Base-by-base conservation (phyloP, 2,888 invertebrate species). In the Pachliopta kotzebuea region DNA sequence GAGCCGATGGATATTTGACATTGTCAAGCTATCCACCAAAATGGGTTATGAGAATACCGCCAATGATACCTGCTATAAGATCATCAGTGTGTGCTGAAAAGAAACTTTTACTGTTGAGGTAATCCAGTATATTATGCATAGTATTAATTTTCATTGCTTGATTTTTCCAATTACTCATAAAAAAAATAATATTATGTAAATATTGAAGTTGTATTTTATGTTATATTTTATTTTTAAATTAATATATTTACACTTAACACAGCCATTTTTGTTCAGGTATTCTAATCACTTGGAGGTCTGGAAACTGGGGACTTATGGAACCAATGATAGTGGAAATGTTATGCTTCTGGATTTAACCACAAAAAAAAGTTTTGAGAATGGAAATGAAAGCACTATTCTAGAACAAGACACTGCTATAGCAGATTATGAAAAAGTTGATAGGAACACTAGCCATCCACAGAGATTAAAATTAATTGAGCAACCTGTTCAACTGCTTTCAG, bases 1-100 rank as follows among this genome's bases (percentile, higher is more conserved):
- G 97, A 21, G 91, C 95, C 49, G 97, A 97, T 83, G 96, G 96
- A 0, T 95, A 96, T 75, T 85, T 97, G 23, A 95, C 95, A 1
- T 89, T 95, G 66, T 95, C 95, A 14, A 95, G 94, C 74, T 94
- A 93, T 75, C 94, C 94, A 8, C 95, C 94, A 0, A 95, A 94
- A 79, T 92, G 93, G 70, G 88, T 95, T 0, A 88, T 94, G 71
- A 95, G 95, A 77, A 93, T 95, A 76, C 96, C 96, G 0, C 96
- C 96, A 0, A 92, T 96, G 79, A 83, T 96, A 49, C 94, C 94
- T 70, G 79, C 85, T 24, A 93, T 94, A 0, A 93, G 94, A 66
- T 93, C 93, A 6, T 83, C 89, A 14, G 77, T 95, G 20, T 90
- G 94, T 62, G 74, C 83, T 42, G 79, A 87, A 63, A 90, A 93